phyloP scores from a whole-genome alignment of 2,113 vertebrate species.

The Prunella fulvescens region DNA sequence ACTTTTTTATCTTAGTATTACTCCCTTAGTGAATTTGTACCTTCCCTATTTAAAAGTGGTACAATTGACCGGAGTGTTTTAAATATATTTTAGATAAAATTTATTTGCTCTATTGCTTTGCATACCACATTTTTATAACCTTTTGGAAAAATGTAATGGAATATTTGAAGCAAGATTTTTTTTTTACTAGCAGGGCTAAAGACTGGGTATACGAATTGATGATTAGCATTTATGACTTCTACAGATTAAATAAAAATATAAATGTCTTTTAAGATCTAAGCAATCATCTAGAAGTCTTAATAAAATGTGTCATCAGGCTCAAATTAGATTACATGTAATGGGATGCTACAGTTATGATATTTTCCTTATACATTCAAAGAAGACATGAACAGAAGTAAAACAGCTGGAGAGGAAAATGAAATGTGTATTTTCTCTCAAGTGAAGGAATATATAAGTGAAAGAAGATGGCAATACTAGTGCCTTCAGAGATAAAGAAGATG shows the following conservation, averaged over 20 bases:
- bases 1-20: neutral
- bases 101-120: neutral
- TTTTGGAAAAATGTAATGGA: neutral
- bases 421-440: conserved; percentile 40
- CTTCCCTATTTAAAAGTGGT: neutral
- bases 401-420: conserved; percentile 56
- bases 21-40: neutral
- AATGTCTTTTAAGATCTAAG: conserved; percentile 42
- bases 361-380: neutral
- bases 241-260: conserved; percentile 53
- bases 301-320: conserved; percentile 39
- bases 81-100: neutral
- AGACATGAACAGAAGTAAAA: conserved; percentile 20
- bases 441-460: neutral
- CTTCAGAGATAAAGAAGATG: neutral
- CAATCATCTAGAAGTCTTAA: conserved; percentile 42
- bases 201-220: neutral
- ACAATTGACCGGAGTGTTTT: neutral
- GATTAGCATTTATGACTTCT: conserved; percentile 37
- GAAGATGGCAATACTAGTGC: neutral
- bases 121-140: neutral
- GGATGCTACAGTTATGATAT: conserved; percentile 22
- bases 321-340: conserved; percentile 26
- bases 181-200: neutral
- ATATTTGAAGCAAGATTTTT: neutral